phyloP scores from a whole-genome alignment of 2,113 vertebrate genomes.

The Polypterus bichir region DNA sequence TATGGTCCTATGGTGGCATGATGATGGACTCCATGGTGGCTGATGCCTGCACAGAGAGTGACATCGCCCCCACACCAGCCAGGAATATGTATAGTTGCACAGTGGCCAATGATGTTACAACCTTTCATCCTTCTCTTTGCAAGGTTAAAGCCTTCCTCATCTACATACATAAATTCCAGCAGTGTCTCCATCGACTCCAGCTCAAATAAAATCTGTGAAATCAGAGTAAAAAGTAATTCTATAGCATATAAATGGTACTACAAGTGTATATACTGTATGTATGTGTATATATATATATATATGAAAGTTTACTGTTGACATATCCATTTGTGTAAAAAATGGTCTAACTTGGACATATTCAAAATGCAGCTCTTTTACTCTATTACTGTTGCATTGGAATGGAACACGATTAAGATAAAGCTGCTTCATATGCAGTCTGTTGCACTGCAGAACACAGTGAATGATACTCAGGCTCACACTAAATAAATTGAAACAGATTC shows the following conservation, averaged over 20 bases:
- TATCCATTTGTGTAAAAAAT: too few species aligned
- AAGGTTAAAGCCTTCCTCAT: constrained; percentile 7
- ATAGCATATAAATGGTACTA: background rate
- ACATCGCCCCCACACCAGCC: constrained; percentile 2
- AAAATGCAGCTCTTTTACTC: constrained; percentile 1
- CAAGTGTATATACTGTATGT: background rate
- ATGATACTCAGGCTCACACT: too few species aligned
- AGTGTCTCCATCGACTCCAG: background rate
- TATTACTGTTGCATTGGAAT: background rate
- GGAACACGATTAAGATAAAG: background rate
- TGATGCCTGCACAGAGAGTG: background rate
- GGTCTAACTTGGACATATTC: constrained; percentile 7
- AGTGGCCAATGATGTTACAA: constrained; percentile 11
- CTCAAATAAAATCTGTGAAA: constrained; percentile 3
- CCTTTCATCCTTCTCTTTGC: constrained; percentile 7
- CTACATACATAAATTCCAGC: constrained; percentile 3
- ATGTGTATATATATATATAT: background rate
- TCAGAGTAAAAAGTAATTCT: constrained; percentile 2
- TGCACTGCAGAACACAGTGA: too few species aligned
- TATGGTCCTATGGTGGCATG: background rate
- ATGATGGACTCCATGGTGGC: background rate
- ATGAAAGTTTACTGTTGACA: background rate
- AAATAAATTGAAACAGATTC: too few species aligned
- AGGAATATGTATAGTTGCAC: constrained; percentile 3
- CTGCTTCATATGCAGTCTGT: too few species aligned